Percentiles rank a stretch among this genome's conserved stretches.
These are phyloP conservation scores for Pelodytes ibericus DNA, from an alignment of 2,797 vertebrate species.

Conservation along the genomic window DNA sequence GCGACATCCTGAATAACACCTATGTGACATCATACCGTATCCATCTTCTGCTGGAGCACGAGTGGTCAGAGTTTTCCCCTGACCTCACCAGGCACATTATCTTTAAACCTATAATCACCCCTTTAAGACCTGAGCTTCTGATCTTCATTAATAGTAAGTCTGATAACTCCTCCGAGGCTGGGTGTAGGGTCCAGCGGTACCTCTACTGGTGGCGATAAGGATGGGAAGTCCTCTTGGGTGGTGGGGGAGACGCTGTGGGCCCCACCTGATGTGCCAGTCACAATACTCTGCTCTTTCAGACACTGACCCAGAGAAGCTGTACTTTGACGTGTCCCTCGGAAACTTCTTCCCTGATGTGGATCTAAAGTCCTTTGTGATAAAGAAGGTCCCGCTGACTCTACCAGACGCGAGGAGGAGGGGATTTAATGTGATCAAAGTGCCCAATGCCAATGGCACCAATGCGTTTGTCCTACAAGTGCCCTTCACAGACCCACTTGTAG, in stretches of 20 bases:
- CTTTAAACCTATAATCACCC: slow-evolving; percentile 29
- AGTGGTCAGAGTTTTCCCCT: slow-evolving; percentile 41
- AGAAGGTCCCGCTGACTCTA: slow-evolving; percentile 16
- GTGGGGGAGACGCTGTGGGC: too few species aligned
- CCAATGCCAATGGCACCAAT: slow-evolving; percentile 60
- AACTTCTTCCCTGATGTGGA: slow-evolving; percentile 66
- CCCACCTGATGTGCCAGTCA: too few species aligned
- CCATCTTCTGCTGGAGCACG: slow-evolving; percentile 45
- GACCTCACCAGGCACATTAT: slow-evolving; percentile 46
- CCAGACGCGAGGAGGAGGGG: not conserved
- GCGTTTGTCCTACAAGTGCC: slow-evolving; percentile 66
- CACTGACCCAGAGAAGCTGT: slow-evolving; percentile 51
- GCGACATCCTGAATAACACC: slow-evolving; percentile 44
- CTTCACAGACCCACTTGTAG: slow-evolving; percentile 62
- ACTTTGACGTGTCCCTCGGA: slow-evolving; percentile 67
- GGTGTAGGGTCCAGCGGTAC: too few species aligned
- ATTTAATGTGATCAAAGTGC: not conserved
- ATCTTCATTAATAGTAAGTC: slow-evolving; percentile 53
- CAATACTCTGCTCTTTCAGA: slow-evolving; percentile 54
- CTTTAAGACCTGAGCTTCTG: not conserved
- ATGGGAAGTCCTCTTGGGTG: too few species aligned
- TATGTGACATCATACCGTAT: slow-evolving; percentile 48
- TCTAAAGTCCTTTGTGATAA: slow-evolving; percentile 61
- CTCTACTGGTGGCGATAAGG: too few species aligned
- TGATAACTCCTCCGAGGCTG: too few species aligned